These are phyloP conservation scores for Crotalus tigris DNA, from an alignment of 2,113 vertebrate species.

Conservation along the genomic window DNA sequence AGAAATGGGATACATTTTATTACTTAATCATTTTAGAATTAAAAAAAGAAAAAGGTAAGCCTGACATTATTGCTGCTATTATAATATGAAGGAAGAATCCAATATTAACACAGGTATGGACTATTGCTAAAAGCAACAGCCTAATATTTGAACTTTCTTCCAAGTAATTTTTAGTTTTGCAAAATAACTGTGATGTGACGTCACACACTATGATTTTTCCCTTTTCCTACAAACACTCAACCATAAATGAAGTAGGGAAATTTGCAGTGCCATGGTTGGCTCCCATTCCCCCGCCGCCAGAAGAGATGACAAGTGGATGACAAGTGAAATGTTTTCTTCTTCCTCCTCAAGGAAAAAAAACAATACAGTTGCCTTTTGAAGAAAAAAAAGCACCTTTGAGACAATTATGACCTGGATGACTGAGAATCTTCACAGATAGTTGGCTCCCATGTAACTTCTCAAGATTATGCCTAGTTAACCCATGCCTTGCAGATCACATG, in stretches of 20 bases:
- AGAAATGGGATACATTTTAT: background rate
- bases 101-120: background rate
- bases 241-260: background rate
- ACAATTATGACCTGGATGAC: background rate
- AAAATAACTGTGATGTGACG: background rate
- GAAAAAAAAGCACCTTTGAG: background rate
- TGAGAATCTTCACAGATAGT: background rate
- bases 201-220: background rate
- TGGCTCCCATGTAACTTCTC: background rate
- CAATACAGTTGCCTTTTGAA: background rate
- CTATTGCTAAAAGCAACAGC: background rate
- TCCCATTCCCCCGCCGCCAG: background rate
- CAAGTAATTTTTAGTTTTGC: background rate
- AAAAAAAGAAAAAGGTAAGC: background rate
- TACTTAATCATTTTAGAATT: background rate
- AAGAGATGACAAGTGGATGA: background rate
- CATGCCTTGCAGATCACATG: background rate
- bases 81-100: background rate
- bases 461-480: background rate
- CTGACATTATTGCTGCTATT: background rate
- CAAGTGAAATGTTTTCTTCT: background rate
- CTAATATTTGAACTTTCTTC: background rate
- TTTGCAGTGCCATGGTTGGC: background rate
- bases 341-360: background rate
- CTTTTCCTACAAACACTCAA: background rate